Evolutionary conservation across 2,888 invertebrate genomes (phyloP).

Genomic region (Aspidiotus destructor): DNA sequence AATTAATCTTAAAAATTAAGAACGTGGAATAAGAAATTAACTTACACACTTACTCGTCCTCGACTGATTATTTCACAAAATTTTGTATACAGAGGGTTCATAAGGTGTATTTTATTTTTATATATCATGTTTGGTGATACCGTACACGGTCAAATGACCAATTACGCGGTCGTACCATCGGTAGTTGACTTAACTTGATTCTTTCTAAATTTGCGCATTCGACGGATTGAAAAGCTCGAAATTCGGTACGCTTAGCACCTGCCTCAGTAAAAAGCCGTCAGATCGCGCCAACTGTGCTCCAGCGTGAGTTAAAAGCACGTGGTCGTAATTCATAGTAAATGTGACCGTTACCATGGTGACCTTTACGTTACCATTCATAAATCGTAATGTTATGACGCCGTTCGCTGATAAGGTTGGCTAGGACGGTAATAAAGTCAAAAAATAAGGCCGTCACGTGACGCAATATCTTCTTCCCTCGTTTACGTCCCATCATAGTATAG

Average conservation of each 20-base stretch:
- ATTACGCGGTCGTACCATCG: too few species aligned
- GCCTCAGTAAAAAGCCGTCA: not conserved
- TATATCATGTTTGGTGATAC: too few species aligned
- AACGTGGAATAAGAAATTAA: too few species aligned
- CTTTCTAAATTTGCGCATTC: too few species aligned
- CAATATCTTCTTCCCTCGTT: constrained; percentile 28
- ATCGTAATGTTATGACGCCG: constrained; percentile 33
- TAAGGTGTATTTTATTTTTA: too few species aligned
- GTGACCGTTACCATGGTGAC: constrained; percentile 31
- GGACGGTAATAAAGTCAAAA: constrained; percentile 33
- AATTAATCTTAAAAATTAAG: too few species aligned
- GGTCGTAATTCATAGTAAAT: constrained; percentile 33
- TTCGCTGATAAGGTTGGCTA: constrained; percentile 33
- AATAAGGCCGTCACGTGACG: constrained; percentile 33
- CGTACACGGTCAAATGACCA: too few species aligned
- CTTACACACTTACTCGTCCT: too few species aligned
- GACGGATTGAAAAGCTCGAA: not conserved
- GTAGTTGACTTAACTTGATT: too few species aligned
- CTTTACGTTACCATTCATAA: constrained; percentile 33
- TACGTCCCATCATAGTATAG: constrained; percentile 7
- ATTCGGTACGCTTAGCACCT: not conserved
- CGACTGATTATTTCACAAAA: too few species aligned
- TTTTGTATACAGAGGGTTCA: too few species aligned
- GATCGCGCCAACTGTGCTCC: constrained; percentile 23
- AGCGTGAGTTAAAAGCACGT: constrained; percentile 23